Conservation (phyloP, 1,140 invertebrate genomes). For the Hypsibius dujardini region DNA sequence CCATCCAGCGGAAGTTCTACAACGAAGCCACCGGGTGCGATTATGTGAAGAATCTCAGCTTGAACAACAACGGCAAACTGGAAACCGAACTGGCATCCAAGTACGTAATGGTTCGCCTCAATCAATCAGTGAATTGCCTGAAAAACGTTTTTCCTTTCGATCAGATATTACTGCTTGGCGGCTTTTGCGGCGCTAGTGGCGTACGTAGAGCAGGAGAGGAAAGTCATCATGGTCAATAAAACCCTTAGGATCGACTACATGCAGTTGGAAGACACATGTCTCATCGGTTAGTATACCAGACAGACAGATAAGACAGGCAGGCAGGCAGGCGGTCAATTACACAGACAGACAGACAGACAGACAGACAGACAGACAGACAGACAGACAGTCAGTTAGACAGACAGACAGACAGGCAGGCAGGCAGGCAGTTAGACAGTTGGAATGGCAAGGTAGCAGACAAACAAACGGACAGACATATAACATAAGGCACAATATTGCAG, state of each 20-base stretch:
- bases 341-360: too few species aligned
- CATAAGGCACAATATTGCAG: too few species aligned
- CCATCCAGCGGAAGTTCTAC: constrained; percentile 55
- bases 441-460: too few species aligned
- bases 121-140: background rate
- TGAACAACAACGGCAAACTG: constrained; percentile 48
- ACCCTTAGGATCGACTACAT: constrained; percentile 33
- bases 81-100: constrained; percentile 54
- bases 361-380: too few species aligned
- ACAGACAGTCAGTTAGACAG: too few species aligned
- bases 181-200: constrained; percentile 59
- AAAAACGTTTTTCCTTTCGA: constrained; percentile 18
- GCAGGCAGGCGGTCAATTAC: too few species aligned
- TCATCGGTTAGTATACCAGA: constrained; percentile 29
- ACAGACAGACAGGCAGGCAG: too few species aligned
- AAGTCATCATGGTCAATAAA: constrained; percentile 30
- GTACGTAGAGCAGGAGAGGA: constrained; percentile 45
- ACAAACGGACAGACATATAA: too few species aligned
- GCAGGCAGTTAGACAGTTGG: too few species aligned
- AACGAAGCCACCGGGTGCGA: constrained; percentile 55
- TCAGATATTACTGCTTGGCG: constrained; percentile 59
- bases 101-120: constrained; percentile 35
- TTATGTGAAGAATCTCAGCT: constrained; percentile 49
- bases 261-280: constrained; percentile 33
- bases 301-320: too few species aligned